phyloP scores from a whole-genome alignment of 2,113 vertebrate genomes.

The Perca flavescens region DNA sequence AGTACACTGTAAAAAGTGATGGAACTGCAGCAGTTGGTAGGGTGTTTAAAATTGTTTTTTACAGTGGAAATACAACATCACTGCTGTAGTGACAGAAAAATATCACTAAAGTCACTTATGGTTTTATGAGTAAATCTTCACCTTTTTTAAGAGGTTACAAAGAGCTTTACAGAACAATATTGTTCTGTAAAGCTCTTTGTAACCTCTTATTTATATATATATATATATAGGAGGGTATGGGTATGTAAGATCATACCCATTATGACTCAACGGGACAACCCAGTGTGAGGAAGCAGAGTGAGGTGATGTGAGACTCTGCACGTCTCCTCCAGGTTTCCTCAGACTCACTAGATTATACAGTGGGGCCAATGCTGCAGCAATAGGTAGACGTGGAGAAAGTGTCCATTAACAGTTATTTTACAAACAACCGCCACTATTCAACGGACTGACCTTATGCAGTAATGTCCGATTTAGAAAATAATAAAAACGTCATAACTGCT shows the following conservation, averaged over 20 bases:
- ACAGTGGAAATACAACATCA: neutral
- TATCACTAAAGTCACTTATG: neutral
- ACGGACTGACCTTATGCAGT: neutral
- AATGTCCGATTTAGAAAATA: neutral
- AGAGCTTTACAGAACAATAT: neutral
- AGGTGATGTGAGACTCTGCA: slow-evolving; percentile 45
- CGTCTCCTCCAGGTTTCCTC: slow-evolving; percentile 15
- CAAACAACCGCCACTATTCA: neutral
- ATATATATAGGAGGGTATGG: too few species aligned
- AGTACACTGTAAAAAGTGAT: neutral
- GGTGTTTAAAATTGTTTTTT: neutral
- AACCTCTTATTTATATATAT: too few species aligned
- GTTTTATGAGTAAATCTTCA: neutral
- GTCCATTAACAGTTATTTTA: neutral
- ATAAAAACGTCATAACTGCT: neutral
- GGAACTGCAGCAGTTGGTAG: neutral
- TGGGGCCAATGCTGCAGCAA: neutral
- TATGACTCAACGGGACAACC: slow-evolving; percentile 34
- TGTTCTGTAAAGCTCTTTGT: too few species aligned
- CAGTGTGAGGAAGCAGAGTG: neutral
- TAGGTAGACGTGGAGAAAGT: neutral
- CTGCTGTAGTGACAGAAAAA: neutral
- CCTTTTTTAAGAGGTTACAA: neutral
- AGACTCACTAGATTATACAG: neutral
- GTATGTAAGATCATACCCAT: too few species aligned